A percentile compares a stretch with the other conserved stretches of the same genome.
phyloP scores from a whole-genome alignment of 2,888 invertebrate species.

The Drosophila quinaria region DNA sequence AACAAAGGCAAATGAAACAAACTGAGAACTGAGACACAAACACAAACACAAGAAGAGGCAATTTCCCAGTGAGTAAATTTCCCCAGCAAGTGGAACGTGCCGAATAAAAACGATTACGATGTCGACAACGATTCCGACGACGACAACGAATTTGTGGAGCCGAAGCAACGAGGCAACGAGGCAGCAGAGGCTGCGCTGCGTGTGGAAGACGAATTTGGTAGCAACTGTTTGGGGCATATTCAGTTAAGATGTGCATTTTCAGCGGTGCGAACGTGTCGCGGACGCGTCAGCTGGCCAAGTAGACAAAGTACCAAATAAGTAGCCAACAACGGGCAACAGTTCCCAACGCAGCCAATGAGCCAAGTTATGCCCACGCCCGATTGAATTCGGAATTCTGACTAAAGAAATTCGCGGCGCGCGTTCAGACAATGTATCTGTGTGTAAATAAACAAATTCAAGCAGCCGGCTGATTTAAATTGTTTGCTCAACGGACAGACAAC shows the following conservation, averaged over 20 bases:
- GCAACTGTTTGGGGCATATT: slow-evolving; percentile 64
- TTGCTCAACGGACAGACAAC: not conserved
- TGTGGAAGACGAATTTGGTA: slow-evolving; percentile 64
- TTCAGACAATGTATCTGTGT: slow-evolving; percentile 24
- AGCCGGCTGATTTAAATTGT: slow-evolving; percentile 15
- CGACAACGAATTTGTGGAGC: slow-evolving; percentile 18
- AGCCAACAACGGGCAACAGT: slow-evolving; percentile 39
- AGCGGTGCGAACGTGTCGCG: slow-evolving; percentile 84
- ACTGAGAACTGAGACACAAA: slow-evolving; percentile 25
- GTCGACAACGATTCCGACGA: slow-evolving; percentile 4
- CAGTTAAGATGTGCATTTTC: slow-evolving; percentile 85
- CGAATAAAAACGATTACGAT: slow-evolving; percentile 23
- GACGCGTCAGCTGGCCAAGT: slow-evolving; percentile 72
- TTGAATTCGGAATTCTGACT: slow-evolving; percentile 29
- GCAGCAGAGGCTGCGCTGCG: slow-evolving; percentile 51
- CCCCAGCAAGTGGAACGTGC: slow-evolving; percentile 38
- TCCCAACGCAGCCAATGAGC: slow-evolving; percentile 19
- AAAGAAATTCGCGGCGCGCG: slow-evolving; percentile 33
- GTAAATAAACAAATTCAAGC: slow-evolving; percentile 50
- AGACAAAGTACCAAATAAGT: slow-evolving; percentile 33
- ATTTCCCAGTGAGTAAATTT: slow-evolving; percentile 63
- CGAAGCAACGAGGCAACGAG: slow-evolving; percentile 9
- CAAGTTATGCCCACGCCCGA: slow-evolving; percentile 50
- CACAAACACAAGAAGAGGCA: slow-evolving; percentile 29
- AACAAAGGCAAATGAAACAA: slow-evolving; percentile 28